Percentiles rank a stretch among this genome's conserved stretches.
Evolutionary conservation across 2,888 invertebrate species (phyloP).

Genomic region (Microctonus brassicae): DNA sequence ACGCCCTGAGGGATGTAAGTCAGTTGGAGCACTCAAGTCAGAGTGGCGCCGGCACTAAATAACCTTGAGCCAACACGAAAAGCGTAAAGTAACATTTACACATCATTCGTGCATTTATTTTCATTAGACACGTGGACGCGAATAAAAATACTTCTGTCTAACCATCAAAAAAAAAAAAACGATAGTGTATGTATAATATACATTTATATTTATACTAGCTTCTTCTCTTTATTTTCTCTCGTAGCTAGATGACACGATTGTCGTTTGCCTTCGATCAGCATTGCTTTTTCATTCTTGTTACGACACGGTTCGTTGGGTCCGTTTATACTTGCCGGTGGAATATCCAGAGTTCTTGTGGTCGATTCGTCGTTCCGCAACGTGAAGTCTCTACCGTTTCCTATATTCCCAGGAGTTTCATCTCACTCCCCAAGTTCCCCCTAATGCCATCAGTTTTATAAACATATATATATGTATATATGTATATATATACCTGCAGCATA

Average conservation of each 20-base stretch:
- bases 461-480: neutral
- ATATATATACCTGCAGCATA: neutral
- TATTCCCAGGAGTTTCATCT: constrained; percentile 39
- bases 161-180: neutral
- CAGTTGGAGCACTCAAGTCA: constrained; percentile 59
- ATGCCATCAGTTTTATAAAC: neutral
- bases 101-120: constrained; percentile 28
- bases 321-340: constrained; percentile 31
- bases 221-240: constrained; percentile 18
- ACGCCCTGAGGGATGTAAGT: constrained; percentile 59
- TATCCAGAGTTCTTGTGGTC: constrained; percentile 32
- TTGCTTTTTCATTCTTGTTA: constrained; percentile 39
- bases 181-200: neutral
- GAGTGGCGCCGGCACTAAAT: constrained; percentile 56
- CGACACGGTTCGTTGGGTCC: constrained; percentile 44
- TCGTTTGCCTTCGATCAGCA: constrained; percentile 36
- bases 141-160: neutral
- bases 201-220: neutral
- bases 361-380: constrained; percentile 40
- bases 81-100: constrained; percentile 41
- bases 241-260: constrained; percentile 9
- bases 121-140: neutral
- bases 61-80: constrained; percentile 52
- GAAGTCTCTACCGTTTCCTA: constrained; percentile 37
- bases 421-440: neutral